Conservation (phyloP, 2,888 invertebrate genomes). For the Dryobotodes eremita region DNA sequence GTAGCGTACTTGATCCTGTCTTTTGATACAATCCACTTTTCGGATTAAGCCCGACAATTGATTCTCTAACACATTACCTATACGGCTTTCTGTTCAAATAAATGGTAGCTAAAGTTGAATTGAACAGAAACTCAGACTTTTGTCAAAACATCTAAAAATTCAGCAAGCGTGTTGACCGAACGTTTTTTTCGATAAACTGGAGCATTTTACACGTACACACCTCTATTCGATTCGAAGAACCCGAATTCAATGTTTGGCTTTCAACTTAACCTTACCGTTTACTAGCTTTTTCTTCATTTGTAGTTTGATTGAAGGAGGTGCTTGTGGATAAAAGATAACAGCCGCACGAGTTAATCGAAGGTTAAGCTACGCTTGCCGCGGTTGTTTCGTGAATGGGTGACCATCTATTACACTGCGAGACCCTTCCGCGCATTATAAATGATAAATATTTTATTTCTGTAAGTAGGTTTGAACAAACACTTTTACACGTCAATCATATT, state of each 20-base stretch:
- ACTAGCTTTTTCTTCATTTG: neutral
- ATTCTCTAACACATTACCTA: slow-evolving; percentile 9
- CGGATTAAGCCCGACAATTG: slow-evolving; percentile 28
- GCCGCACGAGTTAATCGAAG: neutral
- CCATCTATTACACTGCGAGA: neutral
- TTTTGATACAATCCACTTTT: slow-evolving; percentile 46
- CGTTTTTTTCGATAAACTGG: slow-evolving; percentile 48
- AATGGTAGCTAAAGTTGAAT: slow-evolving; percentile 16
- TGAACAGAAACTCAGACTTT: slow-evolving; percentile 26
- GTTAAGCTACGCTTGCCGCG: neutral
- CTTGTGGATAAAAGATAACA: neutral
- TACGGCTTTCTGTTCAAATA: slow-evolving; percentile 44
- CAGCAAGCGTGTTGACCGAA: neutral
- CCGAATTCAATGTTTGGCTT: neutral
- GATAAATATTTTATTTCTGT: too few relatives aligned
- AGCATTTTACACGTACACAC: slow-evolving; percentile 14
- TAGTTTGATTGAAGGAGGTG: neutral
- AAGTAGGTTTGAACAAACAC: too few relatives aligned
- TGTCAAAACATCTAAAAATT: slow-evolving; percentile 12
- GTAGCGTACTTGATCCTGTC: slow-evolving; percentile 13
- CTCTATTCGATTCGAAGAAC: slow-evolving; percentile 1
- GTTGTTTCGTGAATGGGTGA: neutral
- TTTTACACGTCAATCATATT: too few relatives aligned
- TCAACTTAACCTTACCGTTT: neutral
- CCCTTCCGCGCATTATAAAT: too few relatives aligned